Base-by-base conservation (phyloP, 2,113 vertebrate genomes). In the Morone chrysops region DNA sequence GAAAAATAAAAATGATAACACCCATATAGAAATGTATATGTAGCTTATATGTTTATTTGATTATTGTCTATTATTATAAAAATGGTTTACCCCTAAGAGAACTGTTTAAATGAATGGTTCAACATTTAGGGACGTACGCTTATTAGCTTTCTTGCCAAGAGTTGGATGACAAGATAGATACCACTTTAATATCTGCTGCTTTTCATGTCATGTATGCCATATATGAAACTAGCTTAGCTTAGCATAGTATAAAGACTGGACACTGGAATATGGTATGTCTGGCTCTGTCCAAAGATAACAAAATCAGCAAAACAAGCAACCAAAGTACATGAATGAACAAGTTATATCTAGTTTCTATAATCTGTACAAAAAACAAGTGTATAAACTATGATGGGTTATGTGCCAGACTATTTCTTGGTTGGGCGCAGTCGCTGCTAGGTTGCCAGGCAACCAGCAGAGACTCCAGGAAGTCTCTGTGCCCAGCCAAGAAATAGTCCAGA, bases 391-490 rank as follows among this genome's bases (percentile, higher is more conserved):
- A 10, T 48, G 45, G 61, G 20, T 40, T 54, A 16, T 76, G 66
- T 43, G 56, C 41, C 41, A 65, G n/a, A 65, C 16, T 20, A 14
- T 61, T 60, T 36, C 41, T 47, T 65, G 18, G 59, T 8, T 5
- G 40, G 60, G 57, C 18, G 51, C 6, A 48, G 38, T 78, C 1
- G 2, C 25, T 62, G 4, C 20, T 48, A 62, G 22, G 87, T 82
- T 85, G 76, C 87, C 69, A 78, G 51, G 80, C 76, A 82, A 85
- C 74, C 65, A 77, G 53, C 25, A 3, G 41, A 62, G 8, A 54
- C 43, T 68, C 48, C 12, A 66, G 45, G 36, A 77, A 62, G 75
- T 66, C 73, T 14, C 45, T 75, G 54, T 56, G 8, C 36, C 36
- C 1, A 4, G 70, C 82, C 78, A 79, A 68, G 43, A 72, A 80